phyloP scores from a whole-genome alignment of 1,140 invertebrate species.

The Meteorus sp. region DNA sequence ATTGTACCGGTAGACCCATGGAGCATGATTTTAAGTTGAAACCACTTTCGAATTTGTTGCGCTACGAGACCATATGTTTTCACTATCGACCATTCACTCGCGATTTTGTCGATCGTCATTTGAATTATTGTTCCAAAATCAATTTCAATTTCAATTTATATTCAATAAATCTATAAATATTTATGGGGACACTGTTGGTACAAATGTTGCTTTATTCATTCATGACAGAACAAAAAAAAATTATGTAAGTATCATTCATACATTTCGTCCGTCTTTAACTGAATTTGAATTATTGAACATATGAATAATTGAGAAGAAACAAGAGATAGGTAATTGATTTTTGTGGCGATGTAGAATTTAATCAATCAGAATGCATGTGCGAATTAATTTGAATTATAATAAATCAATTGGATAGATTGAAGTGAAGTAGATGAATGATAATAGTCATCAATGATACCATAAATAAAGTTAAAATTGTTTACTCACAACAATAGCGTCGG shows the following conservation, averaged over 20 bases:
- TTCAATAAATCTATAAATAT: neutral
- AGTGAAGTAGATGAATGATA: neutral
- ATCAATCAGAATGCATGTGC: too few relatives aligned
- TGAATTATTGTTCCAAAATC: neutral
- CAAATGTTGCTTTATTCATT: too few relatives aligned
- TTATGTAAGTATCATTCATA: too few relatives aligned
- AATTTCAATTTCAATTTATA: neutral
- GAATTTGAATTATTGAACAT: too few relatives aligned
- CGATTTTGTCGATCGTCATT: slow-evolving; percentile 15
- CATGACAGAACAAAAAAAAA: too few relatives aligned
- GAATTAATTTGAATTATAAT: too few relatives aligned
- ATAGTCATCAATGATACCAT: slow-evolving; percentile 4
- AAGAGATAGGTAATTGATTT: too few relatives aligned
- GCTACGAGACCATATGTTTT: slow-evolving; percentile 36
- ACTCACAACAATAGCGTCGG: slow-evolving; percentile 43
- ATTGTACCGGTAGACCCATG: neutral
- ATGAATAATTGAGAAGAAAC: too few relatives aligned
- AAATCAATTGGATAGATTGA: too few relatives aligned
- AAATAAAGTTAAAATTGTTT: slow-evolving; percentile 14
- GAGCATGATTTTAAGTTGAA: slow-evolving; percentile 32
- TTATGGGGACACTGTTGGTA: too few relatives aligned
- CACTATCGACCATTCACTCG: slow-evolving; percentile 34
- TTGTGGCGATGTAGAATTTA: too few relatives aligned
- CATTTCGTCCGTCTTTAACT: too few relatives aligned
- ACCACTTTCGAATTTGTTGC: slow-evolving; percentile 37